Conservation (phyloP, 2,113 vertebrate genomes). For the Hoplias malabaricus region DNA sequence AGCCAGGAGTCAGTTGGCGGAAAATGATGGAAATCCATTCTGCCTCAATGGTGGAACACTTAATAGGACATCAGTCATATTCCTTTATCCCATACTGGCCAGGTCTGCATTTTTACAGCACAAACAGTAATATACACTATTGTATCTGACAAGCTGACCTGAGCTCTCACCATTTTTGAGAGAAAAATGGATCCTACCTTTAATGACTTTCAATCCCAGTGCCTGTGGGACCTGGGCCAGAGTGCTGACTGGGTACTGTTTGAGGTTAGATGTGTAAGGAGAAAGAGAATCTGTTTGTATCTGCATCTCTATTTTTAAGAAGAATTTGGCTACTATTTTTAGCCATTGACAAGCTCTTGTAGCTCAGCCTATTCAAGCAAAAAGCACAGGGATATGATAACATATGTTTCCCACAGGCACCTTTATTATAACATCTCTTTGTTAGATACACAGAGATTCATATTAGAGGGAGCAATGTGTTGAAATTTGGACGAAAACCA, state of each 20-base stretch:
- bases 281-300: background rate
- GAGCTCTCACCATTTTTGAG: background rate
- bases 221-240: slow-evolving; percentile 2
- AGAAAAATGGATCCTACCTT: slow-evolving; percentile 8
- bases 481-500: slow-evolving; percentile 9
- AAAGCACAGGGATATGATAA: slow-evolving; percentile 10
- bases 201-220: slow-evolving; percentile 51
- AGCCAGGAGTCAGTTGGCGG: background rate
- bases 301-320: slow-evolving; percentile 21
- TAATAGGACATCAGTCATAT: background rate
- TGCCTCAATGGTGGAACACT: background rate
- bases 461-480: background rate
- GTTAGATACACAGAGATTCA: background rate
- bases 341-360: slow-evolving; percentile 3
- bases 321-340: too few species aligned
- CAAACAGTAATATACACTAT: background rate
- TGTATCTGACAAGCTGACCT: slow-evolving; percentile 2
- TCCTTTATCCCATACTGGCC: background rate
- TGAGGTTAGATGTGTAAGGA: slow-evolving; percentile 22
- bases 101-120: background rate
- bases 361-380: slow-evolving; percentile 11
- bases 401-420: slow-evolving; percentile 1
- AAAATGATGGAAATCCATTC: background rate
- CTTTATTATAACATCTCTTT: background rate
- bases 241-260: slow-evolving; percentile 11